Evolutionary conservation across 2,797 vertebrate genomes (phyloP), one percentile per base, ranked within the genome.

Genomic region (Falco rusticolus): DNA sequence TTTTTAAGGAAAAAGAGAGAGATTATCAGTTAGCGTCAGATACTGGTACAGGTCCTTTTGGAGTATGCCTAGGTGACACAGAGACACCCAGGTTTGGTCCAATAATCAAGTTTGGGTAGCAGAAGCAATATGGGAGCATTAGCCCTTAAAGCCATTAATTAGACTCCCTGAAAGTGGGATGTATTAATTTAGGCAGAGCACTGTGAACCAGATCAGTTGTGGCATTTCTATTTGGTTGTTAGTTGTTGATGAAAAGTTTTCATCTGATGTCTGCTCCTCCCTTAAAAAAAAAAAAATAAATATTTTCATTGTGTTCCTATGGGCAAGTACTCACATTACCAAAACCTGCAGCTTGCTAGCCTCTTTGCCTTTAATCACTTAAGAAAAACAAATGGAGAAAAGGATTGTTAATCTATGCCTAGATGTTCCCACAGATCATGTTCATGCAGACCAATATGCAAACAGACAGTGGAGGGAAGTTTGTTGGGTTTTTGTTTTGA

Each of bases 81-180:
- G 11, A 43, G 4, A 16, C 4, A 2, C 4, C 16, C 0, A 1
- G 25, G 26, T 47, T 2, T 17, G 7, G 24, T 48, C 13, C 7
- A 4, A 26, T n/a, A 56, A 45, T 24, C 7, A 24, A 26, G 9
- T 24, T 26, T 53, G 15, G 7, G 61, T 84, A 47, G 4, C 13
- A 78, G 34, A 85, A 54, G 8, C 9, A 26, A 25, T 33, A 31
- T 1, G 29, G 2, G 6, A 82, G 17, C 6, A 33, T n/a, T 7
- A 60, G 11, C 5, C 14, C 37, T 71, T 16, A 4, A 0, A 48
- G 8, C 13, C 2, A 25, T 13, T 34, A 41, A 53, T 57, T n/a
- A 51, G 4, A 10, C 5, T 14, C n/a, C 22, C 28, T 65, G 15
- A 59, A 71, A 84, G 6, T 6, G 5, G 11, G 10, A 28, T 34